A percentile compares a stretch with the other conserved stretches of the same genome.
These are phyloP conservation scores for Cecropterus lyciades DNA, from an alignment of 1,140 invertebrate genomes.

Conservation along the genomic window DNA sequence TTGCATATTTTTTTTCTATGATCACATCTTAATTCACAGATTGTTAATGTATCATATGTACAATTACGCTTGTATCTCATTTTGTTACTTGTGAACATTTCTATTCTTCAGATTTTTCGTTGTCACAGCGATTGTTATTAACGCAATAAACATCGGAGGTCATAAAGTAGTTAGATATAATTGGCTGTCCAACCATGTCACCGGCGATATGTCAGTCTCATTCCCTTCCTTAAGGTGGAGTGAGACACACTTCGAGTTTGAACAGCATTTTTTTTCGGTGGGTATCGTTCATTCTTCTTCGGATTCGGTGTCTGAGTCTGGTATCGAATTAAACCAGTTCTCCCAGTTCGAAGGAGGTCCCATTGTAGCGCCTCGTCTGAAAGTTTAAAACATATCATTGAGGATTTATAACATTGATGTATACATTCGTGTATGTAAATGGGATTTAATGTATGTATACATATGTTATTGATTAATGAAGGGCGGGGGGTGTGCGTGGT, in stretches of 20 bases:
- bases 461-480: too few species aligned
- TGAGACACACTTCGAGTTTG: background rate
- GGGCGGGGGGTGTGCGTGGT: too few species aligned
- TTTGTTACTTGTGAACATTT: too few species aligned
- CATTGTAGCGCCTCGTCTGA: conserved; percentile 55
- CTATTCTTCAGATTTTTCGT: background rate
- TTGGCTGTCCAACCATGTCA: background rate
- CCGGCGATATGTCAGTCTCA: background rate
- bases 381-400: conserved; percentile 26
- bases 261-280: conserved; percentile 5
- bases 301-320: conserved; percentile 74
- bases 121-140: too few species aligned
- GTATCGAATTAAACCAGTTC: conserved; percentile 80
- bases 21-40: too few species aligned
- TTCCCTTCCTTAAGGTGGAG: background rate
- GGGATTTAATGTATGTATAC: too few species aligned
- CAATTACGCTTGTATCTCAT: too few species aligned
- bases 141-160: conserved; percentile 3
- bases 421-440: too few species aligned
- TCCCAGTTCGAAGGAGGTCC: conserved; percentile 77
- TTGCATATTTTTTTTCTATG: too few species aligned
- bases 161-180: conserved; percentile 2
- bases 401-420: background rate
- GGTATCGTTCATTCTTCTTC: conserved; percentile 63
- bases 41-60: too few species aligned